Conservation (phyloP, 1,140 invertebrate species). For the Sitobion miscanthi region DNA sequence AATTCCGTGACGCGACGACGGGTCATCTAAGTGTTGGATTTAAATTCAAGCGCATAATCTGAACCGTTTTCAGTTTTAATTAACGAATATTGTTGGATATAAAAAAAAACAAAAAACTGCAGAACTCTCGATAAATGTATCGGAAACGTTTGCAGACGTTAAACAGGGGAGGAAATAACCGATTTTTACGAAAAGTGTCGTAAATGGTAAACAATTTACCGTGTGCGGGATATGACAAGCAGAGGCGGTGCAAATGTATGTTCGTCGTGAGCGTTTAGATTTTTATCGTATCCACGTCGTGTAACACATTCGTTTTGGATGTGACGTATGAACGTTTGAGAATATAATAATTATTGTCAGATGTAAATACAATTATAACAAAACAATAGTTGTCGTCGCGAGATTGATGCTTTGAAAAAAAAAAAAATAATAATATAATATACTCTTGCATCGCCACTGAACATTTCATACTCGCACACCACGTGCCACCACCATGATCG, state of each 20-base stretch:
- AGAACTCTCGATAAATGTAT: not conserved
- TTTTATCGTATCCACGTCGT: no score
- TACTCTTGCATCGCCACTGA: not conserved
- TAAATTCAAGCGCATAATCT: not conserved
- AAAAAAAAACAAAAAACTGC: not conserved
- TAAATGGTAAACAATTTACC: no score
- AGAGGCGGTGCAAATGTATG: not conserved
- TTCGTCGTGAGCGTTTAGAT: not conserved
- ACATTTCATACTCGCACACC: not conserved
- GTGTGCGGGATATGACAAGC: no score
- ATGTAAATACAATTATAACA: not conserved
- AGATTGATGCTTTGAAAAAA: not conserved
- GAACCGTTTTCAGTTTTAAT: not conserved
- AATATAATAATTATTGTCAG: not conserved
- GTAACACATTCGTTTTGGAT: not conserved
- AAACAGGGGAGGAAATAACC: no score
- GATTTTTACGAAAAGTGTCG: no score
- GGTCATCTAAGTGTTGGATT: not conserved
- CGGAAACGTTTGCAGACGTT: no score
- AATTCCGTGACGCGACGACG: not conserved
- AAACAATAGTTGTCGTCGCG: not conserved
- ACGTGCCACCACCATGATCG: no score
- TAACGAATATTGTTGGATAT: not conserved
- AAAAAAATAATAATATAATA: no score
- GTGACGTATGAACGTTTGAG: no score